A percentile compares a stretch with the other conserved stretches of the same genome.
Conservation (phyloP, 2,797 vertebrate genomes). For the Pempheris klunzingeri region DNA sequence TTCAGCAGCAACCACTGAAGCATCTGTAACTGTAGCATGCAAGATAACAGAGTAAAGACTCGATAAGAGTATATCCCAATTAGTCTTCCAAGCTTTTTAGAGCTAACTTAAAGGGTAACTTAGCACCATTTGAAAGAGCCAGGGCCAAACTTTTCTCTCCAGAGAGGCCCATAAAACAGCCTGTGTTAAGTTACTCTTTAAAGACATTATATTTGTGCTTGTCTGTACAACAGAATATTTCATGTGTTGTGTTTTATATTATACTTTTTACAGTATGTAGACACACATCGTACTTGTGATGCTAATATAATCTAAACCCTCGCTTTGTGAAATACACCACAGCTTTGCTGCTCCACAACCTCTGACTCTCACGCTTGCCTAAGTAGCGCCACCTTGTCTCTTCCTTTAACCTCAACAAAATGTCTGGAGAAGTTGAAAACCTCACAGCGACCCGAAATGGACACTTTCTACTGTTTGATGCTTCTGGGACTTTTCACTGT, state of each 20-base stretch:
- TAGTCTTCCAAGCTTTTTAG: not conserved
- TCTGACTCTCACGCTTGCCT: conserved; percentile 2
- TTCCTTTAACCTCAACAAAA: conserved; percentile 20
- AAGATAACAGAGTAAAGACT: not conserved
- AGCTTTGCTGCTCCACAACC: conserved; percentile 37
- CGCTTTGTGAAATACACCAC: conserved; percentile 36
- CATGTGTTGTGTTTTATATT: conserved; percentile 2
- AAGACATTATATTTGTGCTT: not conserved
- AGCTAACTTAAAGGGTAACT: not conserved
- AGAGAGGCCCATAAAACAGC: not conserved
- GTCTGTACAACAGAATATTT: not conserved
- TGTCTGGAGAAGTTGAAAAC: conserved; percentile 34
- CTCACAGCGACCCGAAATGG: conserved; percentile 52
- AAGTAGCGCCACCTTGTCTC: conserved; percentile 1
- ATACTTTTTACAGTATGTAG: conserved; percentile 14
- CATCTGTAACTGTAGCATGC: not conserved
- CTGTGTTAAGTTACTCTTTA: conserved; percentile 21
- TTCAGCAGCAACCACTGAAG: no score
- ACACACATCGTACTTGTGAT: not conserved
- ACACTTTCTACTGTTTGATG: conserved; percentile 37
- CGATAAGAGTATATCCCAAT: not conserved
- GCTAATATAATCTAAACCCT: conserved; percentile 26
- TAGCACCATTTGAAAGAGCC: not conserved
- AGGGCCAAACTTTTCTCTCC: not conserved
- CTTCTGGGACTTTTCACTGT: conserved; percentile 73